Conservation (phyloP, 1,140 invertebrate genomes). For the Tetraneura akinire region DNA sequence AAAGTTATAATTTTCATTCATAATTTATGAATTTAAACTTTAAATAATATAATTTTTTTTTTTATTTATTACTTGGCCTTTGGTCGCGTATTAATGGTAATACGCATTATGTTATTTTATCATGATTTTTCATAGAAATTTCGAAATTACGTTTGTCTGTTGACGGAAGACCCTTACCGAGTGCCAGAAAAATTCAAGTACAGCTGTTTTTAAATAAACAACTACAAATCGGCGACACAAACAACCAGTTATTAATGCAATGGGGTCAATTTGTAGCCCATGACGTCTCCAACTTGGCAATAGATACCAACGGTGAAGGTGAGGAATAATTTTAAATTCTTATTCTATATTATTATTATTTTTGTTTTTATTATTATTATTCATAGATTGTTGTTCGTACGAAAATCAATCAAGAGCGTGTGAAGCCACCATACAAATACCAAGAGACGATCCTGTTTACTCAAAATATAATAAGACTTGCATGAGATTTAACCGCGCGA, state of each 20-base stretch:
- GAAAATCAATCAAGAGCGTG: neutral
- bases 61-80: too few relatives aligned
- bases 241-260: slow-evolving; percentile 45
- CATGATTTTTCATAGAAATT: neutral
- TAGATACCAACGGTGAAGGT: neutral
- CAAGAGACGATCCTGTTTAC: slow-evolving; percentile 78
- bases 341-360: too few relatives aligned
- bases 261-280: slow-evolving; percentile 44
- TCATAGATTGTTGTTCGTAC: slow-evolving; percentile 9
- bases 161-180: slow-evolving; percentile 57
- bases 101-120: too few relatives aligned
- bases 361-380: too few relatives aligned
- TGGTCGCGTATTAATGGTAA: too few relatives aligned
- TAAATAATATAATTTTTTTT: too few relatives aligned
- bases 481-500: slow-evolving; percentile 82
- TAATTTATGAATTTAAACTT: too few relatives aligned
- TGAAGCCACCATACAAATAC: slow-evolving; percentile 70
- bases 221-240: slow-evolving; percentile 14
- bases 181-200: slow-evolving; percentile 59
- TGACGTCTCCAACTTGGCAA: slow-evolving; percentile 12
- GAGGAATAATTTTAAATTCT: too few relatives aligned
- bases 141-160: neutral
- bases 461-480: slow-evolving; percentile 70
- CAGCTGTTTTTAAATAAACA: slow-evolving; percentile 56
- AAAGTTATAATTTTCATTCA: too few relatives aligned